Base-by-base conservation (phyloP, 2,113 vertebrate genomes). In the Polypterus bichir region DNA sequence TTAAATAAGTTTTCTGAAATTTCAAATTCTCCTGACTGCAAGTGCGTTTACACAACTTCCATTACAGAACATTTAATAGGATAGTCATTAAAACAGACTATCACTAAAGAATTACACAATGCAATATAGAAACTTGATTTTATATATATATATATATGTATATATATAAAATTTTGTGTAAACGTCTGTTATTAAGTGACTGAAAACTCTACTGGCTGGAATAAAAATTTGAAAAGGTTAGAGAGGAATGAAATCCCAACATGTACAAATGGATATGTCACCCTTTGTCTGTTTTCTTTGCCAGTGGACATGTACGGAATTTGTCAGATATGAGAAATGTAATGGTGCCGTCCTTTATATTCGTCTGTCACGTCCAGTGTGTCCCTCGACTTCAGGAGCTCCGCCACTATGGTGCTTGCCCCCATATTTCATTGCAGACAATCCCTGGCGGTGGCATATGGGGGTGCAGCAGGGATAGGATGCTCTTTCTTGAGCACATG, bases 1-100 rank as follows among this genome's bases (percentile, higher is more conserved):
- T 82, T 88, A 83, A 81, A 84, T 92, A 92, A 88, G 83, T 89
- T 88, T 81, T 80, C 75, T 87, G 83, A 84, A 82, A 74, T 78
- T 79, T 84, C 86, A 86, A 84, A 89, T 89, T 88, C 89, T 91
- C 91, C 89, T 91, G 91, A 87, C 85, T 90, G 85, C 86, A 82
- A 91, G 81, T 89, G 91, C 88, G 87, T 91, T 88, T 81, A 81
- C 77, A 82, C 83, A 83, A 89, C 89, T 86, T 83, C 86, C 82
- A 81, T 84, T 89, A 83, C 74, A 80, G 79, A 82, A 88, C 87
- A 86, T 88, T 83, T 83, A 72, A 76, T 3, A 1, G 71, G 71
- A 84, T 75, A 81, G 82, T 82, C 80, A 77, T 76, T 49, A 81
- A 85, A 81, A 78, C 71, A 73, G 70, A 78, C 83, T 65, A 70